Evolutionary conservation across 2,797 vertebrate genomes (phyloP), one percentile per base, ranked within the genome.

Genomic region (Poecilia wingei): DNA sequence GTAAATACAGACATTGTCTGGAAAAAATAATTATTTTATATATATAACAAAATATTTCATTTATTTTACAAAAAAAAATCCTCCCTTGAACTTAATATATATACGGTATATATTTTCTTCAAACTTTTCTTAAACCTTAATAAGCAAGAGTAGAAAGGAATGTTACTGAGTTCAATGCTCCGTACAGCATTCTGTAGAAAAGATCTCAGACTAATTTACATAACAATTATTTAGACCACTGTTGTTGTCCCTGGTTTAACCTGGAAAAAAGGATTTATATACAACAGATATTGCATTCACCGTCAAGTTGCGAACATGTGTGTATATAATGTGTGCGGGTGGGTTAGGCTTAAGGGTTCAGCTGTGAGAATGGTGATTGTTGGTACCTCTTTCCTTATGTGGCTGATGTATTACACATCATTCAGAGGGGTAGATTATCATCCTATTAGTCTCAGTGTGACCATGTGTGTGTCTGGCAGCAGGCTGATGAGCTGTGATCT

Each of bases 401-500:
- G 84, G 81, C 73, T 85, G 90, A 91, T 89, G 81, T 85, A 90
- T 91, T 90, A 92, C 92, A 90, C 88, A 86, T 91, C 82, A 92
- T 86, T 92, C 82, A 85, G 57, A 84, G 84, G 86, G 82, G 49
- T 76, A 89, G 91, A 93, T 94, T 91, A 94, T 86, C 84, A 86
- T 88, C 81, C 81, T 78, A 84, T 86, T 84, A 78, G 77, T 80
- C 49, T 79, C 53, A 7, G 33, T 64, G 49, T 68, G 81, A 59
- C 75, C 59, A n/a, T 84, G 82, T 79, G 89, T 86, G 88, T 86
- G 84, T 84, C 41, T 74, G 86, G 75, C 77, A 70, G 77, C 74
- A 53, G 89, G 80, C 86, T 51, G 80, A 71, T 93, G 91, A 94
- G 83, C 91, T 92, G 76, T 77, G 91, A 89, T 94, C 93, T 92